Percentiles rank a stretch among this genome's conserved stretches.
phyloP scores from a whole-genome alignment of 2,113 vertebrate species.

The Psittacara wagleri region DNA sequence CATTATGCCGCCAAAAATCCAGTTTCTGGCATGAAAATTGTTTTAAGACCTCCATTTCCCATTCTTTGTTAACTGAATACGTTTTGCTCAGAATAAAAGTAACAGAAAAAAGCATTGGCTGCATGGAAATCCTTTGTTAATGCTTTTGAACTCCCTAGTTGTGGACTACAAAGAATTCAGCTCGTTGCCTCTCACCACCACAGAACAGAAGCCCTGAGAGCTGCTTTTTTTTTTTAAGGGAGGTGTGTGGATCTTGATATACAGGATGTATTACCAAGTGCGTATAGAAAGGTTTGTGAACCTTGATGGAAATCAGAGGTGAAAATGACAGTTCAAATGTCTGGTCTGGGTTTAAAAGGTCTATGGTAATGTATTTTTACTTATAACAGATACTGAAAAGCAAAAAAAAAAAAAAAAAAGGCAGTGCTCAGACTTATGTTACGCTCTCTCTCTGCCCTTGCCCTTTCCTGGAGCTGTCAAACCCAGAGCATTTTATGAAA shows the following conservation, averaged over 20 bases:
- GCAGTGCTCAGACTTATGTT: slow-evolving; percentile 59
- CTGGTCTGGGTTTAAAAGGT: slow-evolving; percentile 75
- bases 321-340: slow-evolving; percentile 84
- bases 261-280: slow-evolving; percentile 75
- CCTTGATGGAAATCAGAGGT: slow-evolving; percentile 82
- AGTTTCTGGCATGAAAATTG: slow-evolving; percentile 76
- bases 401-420: slow-evolving; percentile 46
- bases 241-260: slow-evolving; percentile 60
- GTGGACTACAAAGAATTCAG: slow-evolving; percentile 79
- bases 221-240: neutral
- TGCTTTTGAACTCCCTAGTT: slow-evolving; percentile 82
- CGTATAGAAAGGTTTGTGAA: slow-evolving; percentile 77
- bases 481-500: slow-evolving; percentile 30
- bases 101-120: slow-evolving; percentile 74
- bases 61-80: slow-evolving; percentile 80
- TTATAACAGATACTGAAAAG: slow-evolving; percentile 54
- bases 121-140: slow-evolving; percentile 79
- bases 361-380: slow-evolving; percentile 75
- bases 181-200: slow-evolving; percentile 70
- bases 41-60: slow-evolving; percentile 79
- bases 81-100: slow-evolving; percentile 81
- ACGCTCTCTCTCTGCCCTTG: slow-evolving; percentile 10
- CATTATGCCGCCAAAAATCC: slow-evolving; percentile 79
- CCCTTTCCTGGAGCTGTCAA: slow-evolving; percentile 8
- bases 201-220: slow-evolving; percentile 70